Evolutionary conservation across 2,797 vertebrate genomes (phyloP).

Genomic region (Mormyrus proboscirostris): DNA sequence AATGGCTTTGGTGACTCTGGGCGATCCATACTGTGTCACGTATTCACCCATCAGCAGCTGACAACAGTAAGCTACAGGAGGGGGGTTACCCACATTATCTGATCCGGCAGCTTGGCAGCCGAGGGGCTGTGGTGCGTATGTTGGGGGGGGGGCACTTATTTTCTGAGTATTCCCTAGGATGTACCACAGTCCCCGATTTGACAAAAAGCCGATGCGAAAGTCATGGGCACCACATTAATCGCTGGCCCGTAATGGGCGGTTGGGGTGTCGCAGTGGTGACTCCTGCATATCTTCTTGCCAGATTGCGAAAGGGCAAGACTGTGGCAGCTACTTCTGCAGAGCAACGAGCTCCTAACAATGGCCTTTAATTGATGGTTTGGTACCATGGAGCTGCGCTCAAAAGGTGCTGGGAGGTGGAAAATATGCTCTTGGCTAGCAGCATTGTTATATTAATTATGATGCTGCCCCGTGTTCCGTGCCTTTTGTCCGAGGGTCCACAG

Average conservation of each 20-base stretch:
- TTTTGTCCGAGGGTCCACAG: not conserved
- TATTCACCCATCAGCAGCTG: not conserved
- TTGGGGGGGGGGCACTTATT: not conserved
- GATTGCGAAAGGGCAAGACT: not conserved
- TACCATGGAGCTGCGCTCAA: not conserved
- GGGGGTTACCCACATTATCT: not conserved
- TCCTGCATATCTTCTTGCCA: not conserved
- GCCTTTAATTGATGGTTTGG: not conserved
- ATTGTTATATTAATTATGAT: not conserved
- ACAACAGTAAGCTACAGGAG: not conserved
- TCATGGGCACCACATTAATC: not conserved
- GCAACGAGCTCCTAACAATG: not conserved
- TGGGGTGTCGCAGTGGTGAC: not conserved
- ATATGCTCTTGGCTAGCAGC: not conserved
- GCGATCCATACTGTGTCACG: not conserved
- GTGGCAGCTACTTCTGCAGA: not conserved
- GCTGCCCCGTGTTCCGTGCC: not conserved
- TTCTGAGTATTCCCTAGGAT: not conserved
- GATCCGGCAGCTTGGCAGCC: not conserved
- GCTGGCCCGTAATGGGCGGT: not conserved
- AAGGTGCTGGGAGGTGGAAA: not conserved
- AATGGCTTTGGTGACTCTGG: not conserved
- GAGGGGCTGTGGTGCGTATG: not conserved
- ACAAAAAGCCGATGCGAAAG: not conserved
- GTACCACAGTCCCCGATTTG: not conserved